Base-by-base conservation (phyloP, 2,797 vertebrate species). In the Mycteria americana region DNA sequence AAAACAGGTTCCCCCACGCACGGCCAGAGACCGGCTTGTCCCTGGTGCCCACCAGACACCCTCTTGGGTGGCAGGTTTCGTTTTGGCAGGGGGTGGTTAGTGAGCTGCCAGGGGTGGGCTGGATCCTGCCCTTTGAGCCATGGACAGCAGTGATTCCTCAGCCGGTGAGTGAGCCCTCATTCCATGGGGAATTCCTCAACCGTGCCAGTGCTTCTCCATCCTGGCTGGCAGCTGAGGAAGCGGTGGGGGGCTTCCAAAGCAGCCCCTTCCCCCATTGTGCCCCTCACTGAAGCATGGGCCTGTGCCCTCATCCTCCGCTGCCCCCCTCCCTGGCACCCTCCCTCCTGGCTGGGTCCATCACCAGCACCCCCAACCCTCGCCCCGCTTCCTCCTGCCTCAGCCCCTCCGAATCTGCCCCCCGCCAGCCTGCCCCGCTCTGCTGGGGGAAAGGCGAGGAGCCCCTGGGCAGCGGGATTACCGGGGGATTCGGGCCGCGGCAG, bases 401-500 rank as follows among this genome's bases (percentile, higher is more conserved):
- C 43, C 43, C n/a, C n/a, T 88, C 85, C 0, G 0, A 33, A 63
- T 31, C 68, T 23, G 13, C 11, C 62, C 51, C 54, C 81, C 1
- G 2, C 39, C 65, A 81, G 62, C 60, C 73, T 77, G 72, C 31
- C 69, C 70, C 2, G 2, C 43, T 74, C 54, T 63, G 67, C 84
- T 50, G 56, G 37, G 62, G 18, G 53, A 85, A 67, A 59, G 0
- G 5, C 22, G 1, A 89, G 84, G 74, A 92, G 83, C 51, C 81
- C 72, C 83, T 14, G 21, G 76, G 89, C 91, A 88, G 60, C 1
- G 1, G 97, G 97, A 97, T 97, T 97, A 97, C 81, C 0, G 1
- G 79, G 88, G 91, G 91, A 97, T 97, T 97, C 86, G 4, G 81
- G 92, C 91, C 7, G 59, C 50, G 18, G 84, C 93, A 95, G 78